A percentile compares a stretch with the other conserved stretches of the same genome.
Conservation (phyloP, 2,113 vertebrate genomes). For the Chaetura pelagica region DNA sequence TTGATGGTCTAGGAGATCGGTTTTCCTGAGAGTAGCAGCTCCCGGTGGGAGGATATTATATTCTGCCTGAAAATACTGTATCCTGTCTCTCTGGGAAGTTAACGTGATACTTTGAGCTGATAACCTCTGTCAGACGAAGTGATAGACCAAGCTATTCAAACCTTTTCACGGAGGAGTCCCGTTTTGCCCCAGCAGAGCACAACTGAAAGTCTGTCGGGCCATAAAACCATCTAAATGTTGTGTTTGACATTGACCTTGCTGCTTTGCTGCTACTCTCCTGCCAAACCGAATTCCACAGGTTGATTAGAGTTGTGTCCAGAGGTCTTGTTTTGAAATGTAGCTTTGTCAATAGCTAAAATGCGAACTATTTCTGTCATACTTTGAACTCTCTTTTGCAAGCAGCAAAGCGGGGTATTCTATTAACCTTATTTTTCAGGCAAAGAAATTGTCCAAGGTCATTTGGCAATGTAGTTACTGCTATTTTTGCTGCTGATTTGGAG, state of each 20-base stretch:
- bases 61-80: background rate
- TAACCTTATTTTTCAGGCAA: constrained; percentile 26
- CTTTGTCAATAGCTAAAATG: constrained; percentile 4
- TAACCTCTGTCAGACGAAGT: background rate
- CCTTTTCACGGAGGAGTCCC: background rate
- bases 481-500: constrained; percentile 26
- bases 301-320: background rate
- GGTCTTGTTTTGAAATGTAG: background rate
- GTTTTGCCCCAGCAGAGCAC: background rate
- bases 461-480: background rate
- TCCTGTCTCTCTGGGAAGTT: background rate
- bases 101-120: background rate
- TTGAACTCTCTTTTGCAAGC: background rate
- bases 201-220: background rate
- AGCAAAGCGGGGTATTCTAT: background rate
- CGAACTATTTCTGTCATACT: background rate
- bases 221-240: background rate
- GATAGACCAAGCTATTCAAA: background rate
- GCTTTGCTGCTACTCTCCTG: background rate
- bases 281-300: constrained; percentile 45
- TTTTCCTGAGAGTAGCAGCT: background rate
- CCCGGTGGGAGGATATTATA: background rate
- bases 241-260: constrained; percentile 55
- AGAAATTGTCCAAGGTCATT: constrained; percentile 42
- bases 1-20: background rate